Percentiles rank a stretch among this genome's conserved stretches.
These are phyloP conservation scores for Heteropelma amictum DNA, from an alignment of 2,888 invertebrate genomes.

Conservation along the genomic window DNA sequence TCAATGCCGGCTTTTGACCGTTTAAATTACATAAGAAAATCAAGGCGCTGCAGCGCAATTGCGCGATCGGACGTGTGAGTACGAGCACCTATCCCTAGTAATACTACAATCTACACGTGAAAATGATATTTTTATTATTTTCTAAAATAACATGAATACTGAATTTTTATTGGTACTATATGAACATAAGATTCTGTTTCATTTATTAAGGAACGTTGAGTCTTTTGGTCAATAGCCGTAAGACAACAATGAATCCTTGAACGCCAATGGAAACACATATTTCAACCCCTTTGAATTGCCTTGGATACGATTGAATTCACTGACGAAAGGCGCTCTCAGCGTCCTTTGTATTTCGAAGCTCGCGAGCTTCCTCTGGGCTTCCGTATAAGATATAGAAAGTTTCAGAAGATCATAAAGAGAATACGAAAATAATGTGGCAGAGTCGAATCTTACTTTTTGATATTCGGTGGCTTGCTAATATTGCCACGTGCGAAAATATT, in stretches of 20 bases:
- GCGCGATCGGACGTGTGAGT: too few relatives aligned
- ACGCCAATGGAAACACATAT: not conserved
- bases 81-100: too few relatives aligned
- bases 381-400: not conserved
- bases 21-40: too few relatives aligned
- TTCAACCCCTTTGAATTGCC: conserved; percentile 1
- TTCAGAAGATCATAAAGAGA: not conserved
- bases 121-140: not conserved
- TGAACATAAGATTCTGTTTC: not conserved
- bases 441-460: not conserved
- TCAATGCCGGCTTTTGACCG: too few relatives aligned
- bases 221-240: not conserved
- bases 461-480: not conserved
- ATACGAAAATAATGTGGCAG: not conserved
- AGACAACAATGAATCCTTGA: not conserved
- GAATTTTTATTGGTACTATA: not conserved
- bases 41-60: too few relatives aligned
- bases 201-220: not conserved
- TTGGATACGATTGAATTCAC: conserved; percentile 8
- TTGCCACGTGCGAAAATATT: not conserved
- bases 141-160: not conserved
- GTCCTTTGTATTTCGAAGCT: not conserved
- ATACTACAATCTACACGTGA: not conserved
- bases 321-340: not conserved
- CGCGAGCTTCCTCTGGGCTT: not conserved